Evolutionary conservation across 1,140 invertebrate species (phyloP), one percentile per base, ranked within the genome.

Genomic region (Drosophila sechellia): DNA sequence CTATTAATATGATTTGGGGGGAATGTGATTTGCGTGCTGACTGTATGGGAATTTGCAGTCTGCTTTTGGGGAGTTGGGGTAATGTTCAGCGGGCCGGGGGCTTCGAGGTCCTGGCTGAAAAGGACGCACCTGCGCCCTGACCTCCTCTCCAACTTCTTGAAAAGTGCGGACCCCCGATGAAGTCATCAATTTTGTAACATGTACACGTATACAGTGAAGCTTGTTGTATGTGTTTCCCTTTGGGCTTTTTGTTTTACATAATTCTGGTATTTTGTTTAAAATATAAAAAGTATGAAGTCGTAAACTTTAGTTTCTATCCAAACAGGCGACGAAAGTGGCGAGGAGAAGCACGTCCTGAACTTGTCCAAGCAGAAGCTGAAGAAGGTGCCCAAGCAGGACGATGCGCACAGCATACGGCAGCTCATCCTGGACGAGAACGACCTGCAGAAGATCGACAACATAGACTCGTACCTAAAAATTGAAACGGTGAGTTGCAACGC

Each of bases 371-470:
- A 95, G 92, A 94, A 94, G 81, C 92, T 96, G 57, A 96, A 96
- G 91, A 96, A 96, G 93, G 93, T 96, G 81, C 94, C 94, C 92
- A 95, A 96, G 92, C 92, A 93, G 54, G 94, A 95, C 52, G 95
- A 95, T 90, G 92, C 94, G 25, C 94, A 94, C 77, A 94, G 95
- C 59, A 94, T 96, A 69, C 95, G 95, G 46, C 95, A 95, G 68
- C 93, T 98, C 50, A 95, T 97, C 71, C 93, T 97, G 31, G 96
- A 98, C 92, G 96, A 97, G 81, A 98, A 98, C 94, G 96, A 96
- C 79, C 93, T 98, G 53, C 96, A 97, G 79, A 95, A 96, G 76
- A 94, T 98, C 61, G 97, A 98, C 92, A 97, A 97, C 93, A 94
- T 98, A 69, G 96, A 98, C 81, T 95, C 95, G 49, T 98, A 96